Evolutionary conservation across 2,113 vertebrate genomes (phyloP).

Genomic region (Martes martes): DNA sequence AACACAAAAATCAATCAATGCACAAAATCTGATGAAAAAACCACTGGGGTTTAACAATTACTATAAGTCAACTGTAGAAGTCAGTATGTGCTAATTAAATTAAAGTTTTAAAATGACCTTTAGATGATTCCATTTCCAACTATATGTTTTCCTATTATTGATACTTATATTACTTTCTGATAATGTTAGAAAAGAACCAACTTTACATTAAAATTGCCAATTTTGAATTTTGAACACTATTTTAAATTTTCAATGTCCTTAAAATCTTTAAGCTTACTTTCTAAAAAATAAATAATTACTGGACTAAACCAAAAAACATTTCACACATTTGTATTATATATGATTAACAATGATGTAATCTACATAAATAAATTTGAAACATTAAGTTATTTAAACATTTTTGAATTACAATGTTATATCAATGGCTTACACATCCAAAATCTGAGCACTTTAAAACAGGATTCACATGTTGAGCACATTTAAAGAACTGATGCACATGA

Average conservation of each 20-base stretch:
- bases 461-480: neutral
- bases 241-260: conserved; percentile 71
- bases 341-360: conserved; percentile 56
- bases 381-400: conserved; percentile 76
- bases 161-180: conserved; percentile 63
- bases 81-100: conserved; percentile 68
- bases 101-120: conserved; percentile 68
- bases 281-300: conserved; percentile 81
- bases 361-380: conserved; percentile 80
- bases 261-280: conserved; percentile 68
- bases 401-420: conserved; percentile 54
- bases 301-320: conserved; percentile 69
- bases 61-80: conserved; percentile 62
- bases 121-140: conserved; percentile 62
- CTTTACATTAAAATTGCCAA: conserved; percentile 68
- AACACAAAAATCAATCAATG: conserved; percentile 61
- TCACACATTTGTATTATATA: conserved; percentile 73
- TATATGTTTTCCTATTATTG: conserved; percentile 67
- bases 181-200: conserved; percentile 75
- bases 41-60: conserved; percentile 65
- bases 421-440: conserved; percentile 52
- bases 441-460: conserved; percentile 58
- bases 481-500: conserved; percentile 68
- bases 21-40: conserved; percentile 66
- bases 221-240: conserved; percentile 76